Conservation (phyloP, 1,140 invertebrate species). For the Saccostrea echinata region DNA sequence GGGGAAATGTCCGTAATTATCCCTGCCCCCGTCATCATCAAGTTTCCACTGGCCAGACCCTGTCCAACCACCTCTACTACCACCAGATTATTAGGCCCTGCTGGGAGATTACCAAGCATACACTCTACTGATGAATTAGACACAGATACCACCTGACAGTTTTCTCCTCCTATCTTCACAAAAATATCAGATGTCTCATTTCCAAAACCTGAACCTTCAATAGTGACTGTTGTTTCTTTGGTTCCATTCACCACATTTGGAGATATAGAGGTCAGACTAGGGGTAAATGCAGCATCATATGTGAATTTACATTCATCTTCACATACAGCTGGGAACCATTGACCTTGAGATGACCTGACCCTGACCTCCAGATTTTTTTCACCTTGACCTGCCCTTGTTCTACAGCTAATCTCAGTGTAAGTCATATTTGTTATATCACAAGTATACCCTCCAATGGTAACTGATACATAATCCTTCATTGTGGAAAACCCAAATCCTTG, state of each 20-base stretch:
- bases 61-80: conserved; percentile 57
- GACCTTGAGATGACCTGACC: conserved; percentile 14
- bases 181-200: conserved; percentile 50
- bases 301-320: conserved; percentile 40
- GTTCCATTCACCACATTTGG: conserved; percentile 55
- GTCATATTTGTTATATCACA: conserved; percentile 55
- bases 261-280: conserved; percentile 56
- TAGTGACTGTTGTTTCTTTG: conserved; percentile 52
- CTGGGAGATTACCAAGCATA: conserved; percentile 42
- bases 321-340: not conserved
- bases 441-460: conserved; percentile 48
- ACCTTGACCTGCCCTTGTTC: conserved; percentile 41
- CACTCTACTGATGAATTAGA: conserved; percentile 60
- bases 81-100: conserved; percentile 48
- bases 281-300: conserved; percentile 58
- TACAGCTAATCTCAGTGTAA: conserved; percentile 61
- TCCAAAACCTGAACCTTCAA: conserved; percentile 65
- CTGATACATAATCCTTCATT: conserved; percentile 23
- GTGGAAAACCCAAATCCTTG: conserved; percentile 60
- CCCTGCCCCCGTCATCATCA: not conserved
- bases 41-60: not conserved
- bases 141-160: conserved; percentile 54
- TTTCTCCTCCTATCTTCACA: conserved; percentile 58
- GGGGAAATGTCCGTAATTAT: conserved; percentile 63
- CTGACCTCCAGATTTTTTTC: conserved; percentile 38